Base-by-base conservation (phyloP, 2,888 invertebrate species). In the Leucophora obtusa region DNA sequence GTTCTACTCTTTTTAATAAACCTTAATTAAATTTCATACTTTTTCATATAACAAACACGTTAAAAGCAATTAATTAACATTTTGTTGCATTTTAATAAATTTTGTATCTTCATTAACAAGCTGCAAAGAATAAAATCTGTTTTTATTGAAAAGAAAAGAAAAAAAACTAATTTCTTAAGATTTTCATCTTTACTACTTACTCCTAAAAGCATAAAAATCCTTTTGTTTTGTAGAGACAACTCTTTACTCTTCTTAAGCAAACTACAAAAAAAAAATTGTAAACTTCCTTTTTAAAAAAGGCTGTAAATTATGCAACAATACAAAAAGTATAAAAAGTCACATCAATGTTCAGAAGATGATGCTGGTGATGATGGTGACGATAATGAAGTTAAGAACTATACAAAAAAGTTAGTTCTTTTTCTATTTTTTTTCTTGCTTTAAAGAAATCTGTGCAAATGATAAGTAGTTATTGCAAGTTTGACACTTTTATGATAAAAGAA, bases 401-500 rank as follows among this genome's bases (percentile, higher is more conserved):
- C 11, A 7, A n/a, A 17, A 54, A 54, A 54, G 24, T 47, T 47
- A 47, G 43, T 47, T 47, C 14, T 43, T 21, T 21, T 4, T 21
- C 6, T 28, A 28, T 28, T 28, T 21, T 0, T 21, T 51, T 17
- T 53, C 5, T 53, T 3, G 1, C 11, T 54, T 54, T 1, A 0
- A 6, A 53, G 21, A 54, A 21, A 54, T 54, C 54, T 54, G 24
- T 54, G 54, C 54, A 54, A 54, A 54, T 54, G 54, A 54, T 54
- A 54, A 54, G 54, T 24, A 54, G 54, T 21, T 54, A 24, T 54
- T 24, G 21, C 54, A 54, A 54, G 54, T 54, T 21, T 14, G 54
- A 54, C 54, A 54, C 14, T 54, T 54, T 54, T 54, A 54, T 24
- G 54, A 54, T 54, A 54, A 54, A 54, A 24, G n/a, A 47, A 47